These are phyloP conservation scores for Ophiodon elongatus DNA, from an alignment of 2,113 vertebrate genomes.

Conservation along the genomic window DNA sequence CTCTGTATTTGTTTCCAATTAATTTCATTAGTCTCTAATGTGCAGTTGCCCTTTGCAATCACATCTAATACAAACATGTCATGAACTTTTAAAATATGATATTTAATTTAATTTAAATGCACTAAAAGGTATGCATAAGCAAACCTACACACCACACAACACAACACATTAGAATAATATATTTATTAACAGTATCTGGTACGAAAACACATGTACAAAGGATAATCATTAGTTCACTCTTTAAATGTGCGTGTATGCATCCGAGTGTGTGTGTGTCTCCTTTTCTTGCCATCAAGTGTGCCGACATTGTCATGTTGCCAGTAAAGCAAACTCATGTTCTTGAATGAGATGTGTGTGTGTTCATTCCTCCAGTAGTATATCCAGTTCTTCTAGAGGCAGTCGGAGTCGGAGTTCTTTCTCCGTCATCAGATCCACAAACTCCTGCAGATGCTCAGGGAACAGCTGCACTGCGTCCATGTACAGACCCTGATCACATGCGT, in stretches of 20 bases:
- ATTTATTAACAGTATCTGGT: conserved; percentile 52
- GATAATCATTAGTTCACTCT: background rate
- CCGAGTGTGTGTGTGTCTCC: background rate
- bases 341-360: conserved; percentile 2
- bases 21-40: background rate
- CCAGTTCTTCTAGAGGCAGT: conserved; percentile 92
- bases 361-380: conserved; percentile 92
- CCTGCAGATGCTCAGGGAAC: conserved; percentile 90
- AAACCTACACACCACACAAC: conserved; percentile 2
- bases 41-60: background rate
- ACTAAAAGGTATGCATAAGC: background rate
- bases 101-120: background rate
- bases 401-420: conserved; percentile 93
- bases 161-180: conserved; percentile 1
- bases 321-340: conserved; percentile 6
- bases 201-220: conserved; percentile 36
- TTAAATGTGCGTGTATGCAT: conserved; percentile 4
- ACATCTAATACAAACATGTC: background rate
- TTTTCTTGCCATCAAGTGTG: conserved; percentile 7
- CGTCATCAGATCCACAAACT: conserved; percentile 90
- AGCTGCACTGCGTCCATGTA: conserved; percentile 91
- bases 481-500: conserved; percentile 81
- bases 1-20: background rate
- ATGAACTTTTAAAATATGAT: background rate
- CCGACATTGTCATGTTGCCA: background rate